phyloP scores from a whole-genome alignment of 1,140 invertebrate genomes.

The Lepidostoma basale region DNA sequence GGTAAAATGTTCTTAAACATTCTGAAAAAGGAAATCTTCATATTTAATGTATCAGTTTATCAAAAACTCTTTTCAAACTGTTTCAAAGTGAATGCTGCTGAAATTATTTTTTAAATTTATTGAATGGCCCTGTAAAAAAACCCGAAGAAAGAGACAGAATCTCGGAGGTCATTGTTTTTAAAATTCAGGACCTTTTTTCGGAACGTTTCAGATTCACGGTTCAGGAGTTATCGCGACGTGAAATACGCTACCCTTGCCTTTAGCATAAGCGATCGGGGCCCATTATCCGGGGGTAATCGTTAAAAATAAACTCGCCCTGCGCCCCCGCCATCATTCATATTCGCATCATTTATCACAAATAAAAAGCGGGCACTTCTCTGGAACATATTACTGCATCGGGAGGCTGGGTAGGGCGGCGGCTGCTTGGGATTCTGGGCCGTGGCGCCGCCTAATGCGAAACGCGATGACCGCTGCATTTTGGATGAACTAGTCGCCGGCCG shows the following conservation, averaged over 20 bases:
- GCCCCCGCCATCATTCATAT: conserved; percentile 44
- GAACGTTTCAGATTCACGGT: conserved; percentile 23
- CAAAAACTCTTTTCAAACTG: too few species aligned
- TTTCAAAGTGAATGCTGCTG: too few species aligned
- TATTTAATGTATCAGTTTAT: too few species aligned
- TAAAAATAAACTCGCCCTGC: conserved; percentile 43
- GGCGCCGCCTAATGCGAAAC: conserved; percentile 39
- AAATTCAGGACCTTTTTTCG: not conserved
- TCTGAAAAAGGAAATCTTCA: too few species aligned
- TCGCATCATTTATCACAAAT: conserved; percentile 47
- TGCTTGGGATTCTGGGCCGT: conserved; percentile 40
- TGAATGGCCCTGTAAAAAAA: not conserved
- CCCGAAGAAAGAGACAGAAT: not conserved
- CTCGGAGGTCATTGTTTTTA: not conserved
- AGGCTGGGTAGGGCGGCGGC: not conserved
- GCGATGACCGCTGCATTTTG: conserved; percentile 44
- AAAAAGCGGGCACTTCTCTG: conserved; percentile 46
- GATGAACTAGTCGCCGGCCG: conserved; percentile 21
- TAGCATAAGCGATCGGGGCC: conserved; percentile 21
- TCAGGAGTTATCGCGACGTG: conserved; percentile 16
- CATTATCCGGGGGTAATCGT: conserved; percentile 41
- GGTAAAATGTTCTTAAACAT: too few species aligned
- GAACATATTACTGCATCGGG: conserved; percentile 41
- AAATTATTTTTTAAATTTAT: too few species aligned
- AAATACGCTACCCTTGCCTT: conserved; percentile 25